These are phyloP conservation scores for Acanthosoma haemorrhoidale DNA, from an alignment of 2,888 invertebrate species.

Conservation along the genomic window DNA sequence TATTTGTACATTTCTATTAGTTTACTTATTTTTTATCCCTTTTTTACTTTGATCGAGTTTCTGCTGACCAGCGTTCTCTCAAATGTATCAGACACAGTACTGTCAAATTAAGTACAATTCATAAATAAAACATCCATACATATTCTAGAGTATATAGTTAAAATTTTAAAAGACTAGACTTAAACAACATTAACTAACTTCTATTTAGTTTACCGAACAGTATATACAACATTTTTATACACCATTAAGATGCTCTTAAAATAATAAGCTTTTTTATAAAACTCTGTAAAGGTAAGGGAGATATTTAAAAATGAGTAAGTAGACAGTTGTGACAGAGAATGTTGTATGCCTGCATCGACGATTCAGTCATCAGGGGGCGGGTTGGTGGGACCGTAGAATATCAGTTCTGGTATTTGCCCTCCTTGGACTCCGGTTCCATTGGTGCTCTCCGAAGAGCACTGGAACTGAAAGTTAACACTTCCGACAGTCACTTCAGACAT, in stretches of 20 bases:
- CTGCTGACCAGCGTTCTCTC: no score
- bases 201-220: not conserved
- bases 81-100: not conserved
- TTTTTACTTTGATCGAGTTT: not conserved
- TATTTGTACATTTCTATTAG: not conserved
- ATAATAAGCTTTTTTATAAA: not conserved
- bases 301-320: no score
- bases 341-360: no score
- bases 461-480: slow-evolving; percentile 92
- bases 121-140: slow-evolving; percentile 1
- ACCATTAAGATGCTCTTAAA: not conserved
- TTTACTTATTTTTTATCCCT: not conserved
- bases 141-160: no score
- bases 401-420: slow-evolving; percentile 93
- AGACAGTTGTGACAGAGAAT: no score
- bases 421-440: slow-evolving; percentile 97
- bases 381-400: slow-evolving; percentile 78
- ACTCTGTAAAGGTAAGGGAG: not conserved
- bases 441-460: slow-evolving; percentile 94
- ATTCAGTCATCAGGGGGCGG: slow-evolving; percentile 45
- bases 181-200: not conserved
- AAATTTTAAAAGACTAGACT: not conserved
- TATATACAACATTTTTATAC: not conserved
- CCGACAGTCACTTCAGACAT: slow-evolving; percentile 90
- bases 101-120: not conserved